Evolutionary conservation across 2,888 invertebrate genomes (phyloP).

Genomic region (Aspidiotus destructor): DNA sequence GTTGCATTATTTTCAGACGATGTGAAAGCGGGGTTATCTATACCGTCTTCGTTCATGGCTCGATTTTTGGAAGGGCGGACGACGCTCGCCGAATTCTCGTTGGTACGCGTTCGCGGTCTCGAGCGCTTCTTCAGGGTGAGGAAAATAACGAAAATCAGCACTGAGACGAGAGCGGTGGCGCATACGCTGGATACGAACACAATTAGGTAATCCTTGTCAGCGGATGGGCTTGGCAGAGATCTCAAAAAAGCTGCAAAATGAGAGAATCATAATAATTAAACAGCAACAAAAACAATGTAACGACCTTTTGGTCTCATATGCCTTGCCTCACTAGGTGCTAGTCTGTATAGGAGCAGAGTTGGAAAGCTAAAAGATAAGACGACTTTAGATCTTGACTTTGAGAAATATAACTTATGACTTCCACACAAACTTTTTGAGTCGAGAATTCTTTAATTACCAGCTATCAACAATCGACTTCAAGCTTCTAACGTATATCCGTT

Average conservation of each 20-base stretch:
- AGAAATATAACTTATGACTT: too few relatives aligned
- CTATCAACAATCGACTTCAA: too few relatives aligned
- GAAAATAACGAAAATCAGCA: slow-evolving; percentile 44
- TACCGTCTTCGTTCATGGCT: slow-evolving; percentile 1
- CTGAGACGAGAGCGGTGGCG: slow-evolving; percentile 50
- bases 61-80: background rate
- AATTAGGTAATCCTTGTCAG: slow-evolving; percentile 12
- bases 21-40: slow-evolving; percentile 17
- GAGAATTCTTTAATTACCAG: too few relatives aligned
- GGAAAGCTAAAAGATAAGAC: too few relatives aligned
- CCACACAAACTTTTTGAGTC: too few relatives aligned
- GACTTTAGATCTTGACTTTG: too few relatives aligned
- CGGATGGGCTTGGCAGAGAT: background rate
- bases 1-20: background rate
- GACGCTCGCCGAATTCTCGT: slow-evolving; percentile 1
- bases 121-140: slow-evolving; percentile 24
- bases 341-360: too few relatives aligned
- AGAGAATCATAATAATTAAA: background rate
- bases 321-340: too few relatives aligned
- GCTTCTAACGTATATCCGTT: too few relatives aligned
- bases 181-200: slow-evolving; percentile 53
- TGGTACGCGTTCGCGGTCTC: background rate
- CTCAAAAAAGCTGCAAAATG: slow-evolving; percentile 13
- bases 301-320: too few relatives aligned
- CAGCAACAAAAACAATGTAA: background rate